Evolutionary conservation across 2,797 vertebrate genomes (phyloP).

Genomic region (Cynodonichthys magdalenae): DNA sequence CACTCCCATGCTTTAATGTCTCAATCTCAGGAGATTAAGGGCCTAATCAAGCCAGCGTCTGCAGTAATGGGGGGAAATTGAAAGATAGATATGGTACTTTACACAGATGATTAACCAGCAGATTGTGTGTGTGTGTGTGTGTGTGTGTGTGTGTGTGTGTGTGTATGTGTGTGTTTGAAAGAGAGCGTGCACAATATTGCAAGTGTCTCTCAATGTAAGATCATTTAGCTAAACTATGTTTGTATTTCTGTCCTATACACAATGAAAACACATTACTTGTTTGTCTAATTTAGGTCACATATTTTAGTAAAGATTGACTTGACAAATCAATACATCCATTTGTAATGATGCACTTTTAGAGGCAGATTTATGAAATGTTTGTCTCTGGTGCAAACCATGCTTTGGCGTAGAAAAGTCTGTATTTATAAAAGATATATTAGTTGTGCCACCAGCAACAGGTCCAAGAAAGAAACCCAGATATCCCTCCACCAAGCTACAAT

Average conservation of each 20-base stretch:
- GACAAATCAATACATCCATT: not conserved
- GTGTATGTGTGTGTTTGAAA: slow-evolving; percentile 29
- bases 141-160: slow-evolving; percentile 39
- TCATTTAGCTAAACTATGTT: slow-evolving; percentile 43
- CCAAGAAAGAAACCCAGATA: no score
- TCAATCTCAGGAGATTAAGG: slow-evolving; percentile 91
- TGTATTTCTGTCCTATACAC: slow-evolving; percentile 32
- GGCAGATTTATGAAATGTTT: not conserved
- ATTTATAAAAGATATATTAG: not conserved
- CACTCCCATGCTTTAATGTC: slow-evolving; percentile 72
- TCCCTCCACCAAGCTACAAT: no score
- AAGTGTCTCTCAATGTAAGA: slow-evolving; percentile 40
- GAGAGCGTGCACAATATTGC: slow-evolving; percentile 20
- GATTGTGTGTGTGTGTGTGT: slow-evolving; percentile 37
- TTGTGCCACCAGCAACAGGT: not conserved
- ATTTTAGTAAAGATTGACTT: slow-evolving; percentile 10
- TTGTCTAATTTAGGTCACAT: slow-evolving; percentile 3
- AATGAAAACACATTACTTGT: slow-evolving; percentile 24
- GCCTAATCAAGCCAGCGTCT: slow-evolving; percentile 96
- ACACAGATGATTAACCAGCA: slow-evolving; percentile 96
- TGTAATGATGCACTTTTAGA: not conserved
- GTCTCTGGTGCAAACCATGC: not conserved
- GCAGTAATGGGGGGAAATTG: slow-evolving; percentile 94
- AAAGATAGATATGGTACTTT: slow-evolving; percentile 95
- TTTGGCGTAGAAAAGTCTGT: not conserved